These are phyloP conservation scores for Folsomia manolachei DNA, from an alignment of 2,888 invertebrate species.

Conservation along the genomic window DNA sequence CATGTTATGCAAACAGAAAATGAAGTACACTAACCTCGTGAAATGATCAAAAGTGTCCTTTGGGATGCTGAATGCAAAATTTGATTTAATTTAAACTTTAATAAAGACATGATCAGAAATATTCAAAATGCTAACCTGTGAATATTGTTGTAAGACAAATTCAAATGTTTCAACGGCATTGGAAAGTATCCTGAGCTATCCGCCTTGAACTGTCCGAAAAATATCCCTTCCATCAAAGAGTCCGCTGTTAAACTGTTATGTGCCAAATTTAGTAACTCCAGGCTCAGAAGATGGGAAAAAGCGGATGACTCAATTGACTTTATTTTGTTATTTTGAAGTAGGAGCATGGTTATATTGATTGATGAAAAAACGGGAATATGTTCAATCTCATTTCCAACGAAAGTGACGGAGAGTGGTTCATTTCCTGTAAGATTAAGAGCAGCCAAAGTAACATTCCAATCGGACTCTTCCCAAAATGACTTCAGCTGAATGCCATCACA, in stretches of 20 bases:
- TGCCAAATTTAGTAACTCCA: constrained; percentile 40
- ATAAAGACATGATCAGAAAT: neutral
- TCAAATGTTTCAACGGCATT: constrained; percentile 33
- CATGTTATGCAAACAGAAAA: no score
- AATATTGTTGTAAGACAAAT: constrained; percentile 42
- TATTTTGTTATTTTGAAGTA: constrained; percentile 35
- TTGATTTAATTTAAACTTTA: neutral
- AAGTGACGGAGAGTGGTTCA: constrained; percentile 29
- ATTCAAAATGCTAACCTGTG: constrained; percentile 27
- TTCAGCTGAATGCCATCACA: constrained; percentile 24
- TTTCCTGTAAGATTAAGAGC: constrained; percentile 13
- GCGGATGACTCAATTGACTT: constrained; percentile 36
- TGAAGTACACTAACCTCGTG: constrained; percentile 64
- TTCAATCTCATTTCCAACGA: constrained; percentile 32
- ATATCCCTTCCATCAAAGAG: constrained; percentile 33
- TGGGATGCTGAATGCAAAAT: neutral
- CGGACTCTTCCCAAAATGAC: constrained; percentile 27
- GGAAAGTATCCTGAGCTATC: constrained; percentile 35
- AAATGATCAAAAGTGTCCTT: constrained; percentile 68
- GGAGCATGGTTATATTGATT: constrained; percentile 27
- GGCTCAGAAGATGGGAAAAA: constrained; percentile 33
- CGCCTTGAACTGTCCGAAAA: constrained; percentile 35
- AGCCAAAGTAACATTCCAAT: constrained; percentile 37
- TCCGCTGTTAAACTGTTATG: constrained; percentile 33
- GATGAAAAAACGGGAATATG: constrained; percentile 29